Base-by-base conservation (phyloP, 2,797 vertebrate genomes). In the Enteromius argenteus region DNA sequence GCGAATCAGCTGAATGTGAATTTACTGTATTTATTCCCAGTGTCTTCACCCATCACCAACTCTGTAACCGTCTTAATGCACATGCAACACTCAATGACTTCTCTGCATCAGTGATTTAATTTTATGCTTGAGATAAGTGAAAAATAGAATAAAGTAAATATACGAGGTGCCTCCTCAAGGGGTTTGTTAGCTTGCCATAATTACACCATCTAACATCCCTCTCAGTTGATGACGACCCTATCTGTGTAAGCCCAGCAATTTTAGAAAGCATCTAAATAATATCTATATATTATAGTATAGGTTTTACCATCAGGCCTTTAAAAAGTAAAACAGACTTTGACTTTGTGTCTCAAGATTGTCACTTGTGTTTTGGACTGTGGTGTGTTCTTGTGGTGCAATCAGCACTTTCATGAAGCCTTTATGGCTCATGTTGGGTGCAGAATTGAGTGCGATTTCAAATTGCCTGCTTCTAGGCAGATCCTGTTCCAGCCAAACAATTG, bases 81-180 rank as follows among this genome's bases (percentile, higher is more conserved):
- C 3, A 23, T 49, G 51, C 64, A 44, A 75, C 60, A 17, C 21
- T 27, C 39, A 53, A 23, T 49, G 44, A 66, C 21, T 30, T 78
- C 79, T 84, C 69, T 79, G 66, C 74, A 60, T 72, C 77, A 76
- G 46, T 74, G 69, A 67, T 80, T 51, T 44, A 37, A 39, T 79
- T 75, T 83, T 15, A 35, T 56, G 39, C 80, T 72, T 32, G 39
- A 62, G 21, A 39, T 21, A 58, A 76, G 53, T 62, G n/a, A 79
- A 82, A 9, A 10, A 79, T 1, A n/a, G 8, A 64, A 78, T 46
- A 15, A 14, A n/a, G 3, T 5, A 14, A 32, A 69, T 68, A 39
- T n/a, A 60, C 49, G 35, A 35, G 3, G 32, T 11, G 10, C 14
- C 21, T 56, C 32, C 6, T 35, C 0, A 58, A 39, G 21, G 32